Conservation (phyloP, 2,113 vertebrate genomes). For the Halcyon senegalensis region DNA sequence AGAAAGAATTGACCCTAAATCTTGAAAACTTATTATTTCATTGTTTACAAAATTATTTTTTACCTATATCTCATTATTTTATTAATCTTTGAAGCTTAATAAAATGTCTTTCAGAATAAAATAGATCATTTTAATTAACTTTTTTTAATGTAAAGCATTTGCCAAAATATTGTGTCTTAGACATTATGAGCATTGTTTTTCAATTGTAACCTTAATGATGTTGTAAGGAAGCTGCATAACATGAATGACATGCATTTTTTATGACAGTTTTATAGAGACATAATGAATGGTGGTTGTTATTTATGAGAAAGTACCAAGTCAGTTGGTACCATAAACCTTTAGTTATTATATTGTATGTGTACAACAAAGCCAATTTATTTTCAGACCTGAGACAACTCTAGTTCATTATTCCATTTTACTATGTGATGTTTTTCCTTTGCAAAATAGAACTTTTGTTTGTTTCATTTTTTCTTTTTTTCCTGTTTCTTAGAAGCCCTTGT, state of each 20-base stretch:
- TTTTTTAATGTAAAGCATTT: neutral
- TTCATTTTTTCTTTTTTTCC: neutral
- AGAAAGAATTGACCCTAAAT: neutral
- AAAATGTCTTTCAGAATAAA: neutral
- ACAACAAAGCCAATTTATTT: neutral
- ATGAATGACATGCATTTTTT: neutral
- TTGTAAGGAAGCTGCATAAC: neutral
- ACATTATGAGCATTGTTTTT: neutral
- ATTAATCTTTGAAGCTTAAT: neutral
- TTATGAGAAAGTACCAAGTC: neutral
- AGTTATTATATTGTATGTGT: neutral
- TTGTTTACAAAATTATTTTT: neutral
- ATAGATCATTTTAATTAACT: neutral
- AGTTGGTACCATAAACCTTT: neutral
- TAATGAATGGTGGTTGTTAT: neutral
- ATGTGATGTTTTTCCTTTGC: neutral
- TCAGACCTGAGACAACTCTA: neutral
- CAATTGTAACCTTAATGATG: neutral
- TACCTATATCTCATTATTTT: neutral
- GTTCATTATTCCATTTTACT: neutral
- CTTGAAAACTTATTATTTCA: neutral
- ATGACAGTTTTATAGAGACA: neutral
- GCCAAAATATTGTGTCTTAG: neutral
- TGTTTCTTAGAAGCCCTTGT: neutral
- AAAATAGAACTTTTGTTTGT: neutral